Evolutionary conservation across 2,888 invertebrate genomes (phyloP).

Genomic region (Euphydryas editha): DNA sequence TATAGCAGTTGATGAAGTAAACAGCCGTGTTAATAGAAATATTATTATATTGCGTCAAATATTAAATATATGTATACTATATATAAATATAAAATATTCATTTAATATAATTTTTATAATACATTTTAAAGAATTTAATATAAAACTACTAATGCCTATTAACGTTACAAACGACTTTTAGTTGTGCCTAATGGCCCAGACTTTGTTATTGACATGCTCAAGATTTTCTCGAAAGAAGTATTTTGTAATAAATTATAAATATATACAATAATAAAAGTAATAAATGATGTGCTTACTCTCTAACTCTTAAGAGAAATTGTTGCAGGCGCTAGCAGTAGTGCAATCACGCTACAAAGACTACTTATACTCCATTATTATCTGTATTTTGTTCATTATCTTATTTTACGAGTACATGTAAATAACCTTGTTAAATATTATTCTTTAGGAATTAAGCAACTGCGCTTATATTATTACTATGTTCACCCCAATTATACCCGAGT

Average conservation of each 20-base stretch:
- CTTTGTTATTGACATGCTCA: no score
- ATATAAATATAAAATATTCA: no score
- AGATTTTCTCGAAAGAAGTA: no score
- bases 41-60: background rate
- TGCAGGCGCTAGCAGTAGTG: slow-evolving; percentile 45
- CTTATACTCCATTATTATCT: slow-evolving; percentile 38
- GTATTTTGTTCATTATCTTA: slow-evolving; percentile 39
- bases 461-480: background rate
- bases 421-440: slow-evolving; percentile 2
- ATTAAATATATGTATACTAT: background rate
- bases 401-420: slow-evolving; percentile 5
- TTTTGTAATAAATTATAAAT: background rate
- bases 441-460: background rate
- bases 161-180: no score
- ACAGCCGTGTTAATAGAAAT: background rate
- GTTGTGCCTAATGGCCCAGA: no score
- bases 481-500: no score
- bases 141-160: no score
- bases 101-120: no score
- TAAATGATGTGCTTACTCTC: slow-evolving; percentile 11
- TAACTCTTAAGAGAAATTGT: slow-evolving; percentile 53
- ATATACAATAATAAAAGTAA: background rate
- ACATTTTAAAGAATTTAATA: no score
- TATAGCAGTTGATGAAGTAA: slow-evolving; percentile 9
- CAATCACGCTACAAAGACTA: slow-evolving; percentile 57